Conservation (phyloP, 1,140 invertebrate genomes). For the Camponotus vicinus region DNA sequence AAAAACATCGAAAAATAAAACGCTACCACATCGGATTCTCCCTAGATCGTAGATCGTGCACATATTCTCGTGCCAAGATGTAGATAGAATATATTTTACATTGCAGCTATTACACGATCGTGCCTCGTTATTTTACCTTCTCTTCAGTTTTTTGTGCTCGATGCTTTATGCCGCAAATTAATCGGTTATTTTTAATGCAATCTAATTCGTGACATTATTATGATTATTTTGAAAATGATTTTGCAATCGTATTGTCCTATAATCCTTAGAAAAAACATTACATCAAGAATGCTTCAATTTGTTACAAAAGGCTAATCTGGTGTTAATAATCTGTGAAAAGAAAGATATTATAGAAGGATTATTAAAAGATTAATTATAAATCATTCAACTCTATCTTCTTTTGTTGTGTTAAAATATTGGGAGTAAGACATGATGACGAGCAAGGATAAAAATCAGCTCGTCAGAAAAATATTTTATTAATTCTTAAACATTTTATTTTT, state of each 20-base stretch:
- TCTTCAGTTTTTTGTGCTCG: slow-evolving; percentile 17
- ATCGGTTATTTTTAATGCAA: neutral
- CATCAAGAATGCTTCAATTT: neutral
- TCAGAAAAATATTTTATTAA: slow-evolving; percentile 14
- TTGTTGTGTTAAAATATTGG: slow-evolving; percentile 16
- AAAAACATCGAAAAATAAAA: slow-evolving; percentile 38
- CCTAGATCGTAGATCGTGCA: slow-evolving; percentile 41
- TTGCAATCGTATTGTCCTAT: neutral
- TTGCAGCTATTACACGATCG: slow-evolving; percentile 45
- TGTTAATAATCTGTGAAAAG: neutral
- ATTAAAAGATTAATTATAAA: slow-evolving; percentile 7
- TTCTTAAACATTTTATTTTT: slow-evolving; percentile 4
- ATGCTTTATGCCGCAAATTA: neutral
- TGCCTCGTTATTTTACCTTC: slow-evolving; percentile 27
- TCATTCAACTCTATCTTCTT: neutral
- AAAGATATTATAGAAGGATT: neutral
- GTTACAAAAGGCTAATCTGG: neutral
- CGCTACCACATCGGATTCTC: neutral
- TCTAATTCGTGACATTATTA: neutral
- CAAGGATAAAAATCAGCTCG: slow-evolving; percentile 16
- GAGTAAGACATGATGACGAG: neutral
- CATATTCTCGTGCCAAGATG: slow-evolving; percentile 33
- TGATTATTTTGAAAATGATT: neutral
- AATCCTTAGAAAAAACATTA: neutral
- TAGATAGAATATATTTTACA: slow-evolving; percentile 72